phyloP scores from a whole-genome alignment of 1,140 invertebrate species.

The Caenorhabditis brenneri region DNA sequence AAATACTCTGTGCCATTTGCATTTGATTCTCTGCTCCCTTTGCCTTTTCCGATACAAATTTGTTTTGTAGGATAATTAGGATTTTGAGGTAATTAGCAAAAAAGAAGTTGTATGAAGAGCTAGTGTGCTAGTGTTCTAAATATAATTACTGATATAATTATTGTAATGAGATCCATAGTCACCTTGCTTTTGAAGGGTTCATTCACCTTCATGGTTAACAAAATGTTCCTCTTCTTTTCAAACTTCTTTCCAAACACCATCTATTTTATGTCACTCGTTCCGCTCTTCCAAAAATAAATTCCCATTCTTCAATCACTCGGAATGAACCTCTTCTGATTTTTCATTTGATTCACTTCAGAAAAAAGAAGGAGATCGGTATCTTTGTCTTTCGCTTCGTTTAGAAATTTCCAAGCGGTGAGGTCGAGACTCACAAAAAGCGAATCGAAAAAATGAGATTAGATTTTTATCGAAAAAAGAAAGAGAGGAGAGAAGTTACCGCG shows the following conservation, averaged over 20 bases:
- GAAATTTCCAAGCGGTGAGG: slow-evolving; percentile 20
- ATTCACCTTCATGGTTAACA: background rate
- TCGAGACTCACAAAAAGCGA: slow-evolving; percentile 37
- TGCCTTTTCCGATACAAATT: no score
- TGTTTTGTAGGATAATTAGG: no score
- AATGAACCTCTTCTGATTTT: slow-evolving; percentile 29
- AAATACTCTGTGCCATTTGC: no score
- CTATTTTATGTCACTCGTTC: background rate
- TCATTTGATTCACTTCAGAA: slow-evolving; percentile 26
- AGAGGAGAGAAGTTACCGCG: background rate
- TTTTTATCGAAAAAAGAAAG: background rate
- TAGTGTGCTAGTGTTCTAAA: no score
- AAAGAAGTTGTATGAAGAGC: no score
- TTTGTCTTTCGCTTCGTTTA: background rate
- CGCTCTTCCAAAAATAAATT: background rate
- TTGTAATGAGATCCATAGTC: background rate
- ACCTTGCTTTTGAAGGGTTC: background rate
- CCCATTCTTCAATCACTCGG: slow-evolving; percentile 19
- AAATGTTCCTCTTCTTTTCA: background rate
- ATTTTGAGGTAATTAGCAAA: no score
- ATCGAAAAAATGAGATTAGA: slow-evolving; percentile 30
- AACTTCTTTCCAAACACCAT: background rate
- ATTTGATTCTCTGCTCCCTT: no score
- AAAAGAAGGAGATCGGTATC: slow-evolving; percentile 33
- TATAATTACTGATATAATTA: no score